Conservation (phyloP, 2,797 vertebrate genomes). For the Danio choprae region DNA sequence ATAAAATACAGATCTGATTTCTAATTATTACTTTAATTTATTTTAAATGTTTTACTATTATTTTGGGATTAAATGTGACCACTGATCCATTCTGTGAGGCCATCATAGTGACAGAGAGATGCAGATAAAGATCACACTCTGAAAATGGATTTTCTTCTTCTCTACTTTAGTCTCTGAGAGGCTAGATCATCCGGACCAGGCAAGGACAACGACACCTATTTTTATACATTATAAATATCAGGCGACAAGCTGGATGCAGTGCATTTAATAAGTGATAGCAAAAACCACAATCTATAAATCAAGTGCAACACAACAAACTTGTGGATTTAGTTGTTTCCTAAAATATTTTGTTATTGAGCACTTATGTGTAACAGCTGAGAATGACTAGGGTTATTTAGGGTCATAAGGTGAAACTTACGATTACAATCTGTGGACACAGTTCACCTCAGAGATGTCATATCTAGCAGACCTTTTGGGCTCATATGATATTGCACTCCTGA, state of each 20-base stretch:
- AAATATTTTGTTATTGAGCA: not conserved
- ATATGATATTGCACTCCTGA: not conserved
- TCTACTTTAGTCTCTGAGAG: not conserved
- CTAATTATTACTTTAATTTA: too few species aligned
- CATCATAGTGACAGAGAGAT: not conserved
- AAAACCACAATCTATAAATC: not conserved
- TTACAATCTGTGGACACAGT: not conserved
- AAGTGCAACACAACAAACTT: not conserved
- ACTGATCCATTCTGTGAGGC: not conserved
- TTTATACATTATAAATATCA: not conserved
- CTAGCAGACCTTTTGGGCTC: not conserved
- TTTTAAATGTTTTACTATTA: not conserved
- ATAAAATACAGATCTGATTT: too few species aligned
- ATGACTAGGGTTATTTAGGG: not conserved
- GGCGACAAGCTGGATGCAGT: not conserved
- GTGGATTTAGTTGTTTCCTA: not conserved
- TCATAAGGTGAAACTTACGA: too few species aligned
- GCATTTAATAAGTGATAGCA: not conserved
- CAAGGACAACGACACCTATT: not conserved
- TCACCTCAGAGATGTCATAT: not conserved
- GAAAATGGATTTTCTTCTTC: not conserved
- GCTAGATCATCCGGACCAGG: not conserved
- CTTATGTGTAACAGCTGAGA: not conserved
- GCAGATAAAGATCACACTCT: constrained; percentile 6
- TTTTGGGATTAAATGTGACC: constrained; percentile 25